phyloP scores from a whole-genome alignment of 1,140 invertebrate genomes.

The Drosophila nikananu region DNA sequence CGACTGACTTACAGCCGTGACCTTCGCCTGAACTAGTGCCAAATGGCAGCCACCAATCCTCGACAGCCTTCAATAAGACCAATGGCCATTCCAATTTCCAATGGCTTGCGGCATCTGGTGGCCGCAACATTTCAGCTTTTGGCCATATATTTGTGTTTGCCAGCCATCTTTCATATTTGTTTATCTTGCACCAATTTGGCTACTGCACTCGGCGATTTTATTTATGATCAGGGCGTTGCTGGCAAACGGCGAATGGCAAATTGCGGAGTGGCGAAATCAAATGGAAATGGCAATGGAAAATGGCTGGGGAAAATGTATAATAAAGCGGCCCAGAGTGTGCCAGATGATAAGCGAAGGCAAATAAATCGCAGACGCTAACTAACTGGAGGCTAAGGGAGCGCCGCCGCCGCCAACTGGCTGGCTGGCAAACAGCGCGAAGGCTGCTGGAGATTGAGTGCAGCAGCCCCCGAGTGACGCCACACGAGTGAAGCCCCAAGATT shows the following conservation, averaged over 20 bases:
- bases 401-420: slow-evolving; percentile 25
- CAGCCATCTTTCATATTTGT: slow-evolving; percentile 60
- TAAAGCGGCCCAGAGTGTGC: slow-evolving; percentile 52
- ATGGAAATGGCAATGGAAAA: slow-evolving; percentile 23
- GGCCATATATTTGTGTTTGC: slow-evolving; percentile 38
- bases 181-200: slow-evolving; percentile 66
- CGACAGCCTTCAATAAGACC: slow-evolving; percentile 4
- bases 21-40: slow-evolving; percentile 31
- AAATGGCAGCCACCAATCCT: slow-evolving; percentile 22
- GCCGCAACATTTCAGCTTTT: slow-evolving; percentile 18
- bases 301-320: slow-evolving; percentile 32
- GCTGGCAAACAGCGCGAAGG: slow-evolving; percentile 32
- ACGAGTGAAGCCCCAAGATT: slow-evolving; percentile 62
- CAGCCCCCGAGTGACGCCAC: slow-evolving; percentile 49
- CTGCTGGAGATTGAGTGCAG: slow-evolving; percentile 74
- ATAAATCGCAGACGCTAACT: slow-evolving; percentile 50
- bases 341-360: slow-evolving; percentile 66
- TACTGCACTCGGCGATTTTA: slow-evolving; percentile 44
- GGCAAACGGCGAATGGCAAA: slow-evolving; percentile 53
- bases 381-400: slow-evolving; percentile 19
- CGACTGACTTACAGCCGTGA: slow-evolving; percentile 15
- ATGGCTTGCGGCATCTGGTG: slow-evolving; percentile 40
- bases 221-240: slow-evolving; percentile 71
- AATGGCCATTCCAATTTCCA: slow-evolving; percentile 2
- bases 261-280: slow-evolving; percentile 44